These are phyloP conservation scores for Bufotes viridis DNA, from an alignment of 2,797 vertebrate species.

Conservation along the genomic window DNA sequence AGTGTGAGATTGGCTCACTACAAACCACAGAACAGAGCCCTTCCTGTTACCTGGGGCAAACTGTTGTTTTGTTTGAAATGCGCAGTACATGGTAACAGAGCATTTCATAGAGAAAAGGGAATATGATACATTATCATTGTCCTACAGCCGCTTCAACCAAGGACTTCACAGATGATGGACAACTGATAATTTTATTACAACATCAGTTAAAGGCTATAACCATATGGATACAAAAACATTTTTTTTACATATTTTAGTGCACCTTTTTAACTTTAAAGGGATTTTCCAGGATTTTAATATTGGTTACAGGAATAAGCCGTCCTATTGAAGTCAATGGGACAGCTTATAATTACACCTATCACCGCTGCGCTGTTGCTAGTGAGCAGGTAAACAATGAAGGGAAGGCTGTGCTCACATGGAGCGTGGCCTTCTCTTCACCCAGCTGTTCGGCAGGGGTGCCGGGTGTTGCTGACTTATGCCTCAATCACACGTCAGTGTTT, in stretches of 20 bases:
- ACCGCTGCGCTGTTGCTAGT: no score
- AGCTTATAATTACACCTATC: no score
- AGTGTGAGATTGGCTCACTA: not conserved
- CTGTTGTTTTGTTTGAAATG: not conserved
- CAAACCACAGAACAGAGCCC: not conserved
- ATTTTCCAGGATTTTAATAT: no score
- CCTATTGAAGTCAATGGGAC: no score
- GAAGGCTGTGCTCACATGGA: no score
- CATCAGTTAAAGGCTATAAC: not conserved
- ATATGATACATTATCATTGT: not conserved
- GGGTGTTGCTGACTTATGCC: no score
- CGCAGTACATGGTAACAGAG: not conserved
- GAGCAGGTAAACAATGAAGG: no score
- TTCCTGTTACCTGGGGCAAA: slow-evolving; percentile 11
- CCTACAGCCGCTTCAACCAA: not conserved
- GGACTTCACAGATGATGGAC: not conserved
- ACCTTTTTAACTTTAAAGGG: no score
- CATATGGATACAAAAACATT: not conserved
- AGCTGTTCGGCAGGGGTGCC: no score
- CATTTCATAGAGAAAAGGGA: not conserved
- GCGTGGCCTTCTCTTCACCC: no score
- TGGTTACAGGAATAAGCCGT: no score
- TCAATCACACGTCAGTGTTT: no score
- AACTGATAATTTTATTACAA: not conserved
- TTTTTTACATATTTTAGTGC: not conserved